Conservation (phyloP, 1,140 invertebrate species). For the Drosophila setifemur region DNA sequence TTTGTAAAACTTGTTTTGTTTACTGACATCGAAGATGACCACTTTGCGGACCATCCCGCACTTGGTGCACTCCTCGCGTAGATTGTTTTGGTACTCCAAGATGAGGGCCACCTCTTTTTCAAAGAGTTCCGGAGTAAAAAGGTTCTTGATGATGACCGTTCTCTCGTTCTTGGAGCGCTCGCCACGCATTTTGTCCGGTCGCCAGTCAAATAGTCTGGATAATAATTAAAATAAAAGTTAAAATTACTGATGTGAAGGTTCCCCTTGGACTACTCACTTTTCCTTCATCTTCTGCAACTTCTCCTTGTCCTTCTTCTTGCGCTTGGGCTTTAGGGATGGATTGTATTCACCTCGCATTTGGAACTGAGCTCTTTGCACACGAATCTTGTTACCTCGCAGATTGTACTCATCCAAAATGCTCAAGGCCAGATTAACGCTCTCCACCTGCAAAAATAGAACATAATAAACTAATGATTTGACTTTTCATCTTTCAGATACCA, state of each 20-base stretch:
- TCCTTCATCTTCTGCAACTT: constrained; percentile 97
- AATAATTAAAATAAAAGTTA: background rate
- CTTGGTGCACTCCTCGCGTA: constrained; percentile 94
- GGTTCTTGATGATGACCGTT: constrained; percentile 96
- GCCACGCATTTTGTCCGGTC: constrained; percentile 94
- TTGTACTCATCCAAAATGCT: constrained; percentile 95
- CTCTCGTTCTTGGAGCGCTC: constrained; percentile 94
- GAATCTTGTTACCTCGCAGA: constrained; percentile 89
- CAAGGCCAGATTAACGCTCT: constrained; percentile 96
- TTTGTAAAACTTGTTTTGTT: background rate
- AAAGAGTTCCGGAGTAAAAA: constrained; percentile 95
- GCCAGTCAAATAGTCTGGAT: constrained; percentile 96
- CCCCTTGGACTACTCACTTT: constrained; percentile 85
- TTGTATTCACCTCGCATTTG: constrained; percentile 97
- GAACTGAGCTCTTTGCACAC: constrained; percentile 97
- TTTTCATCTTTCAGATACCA: constrained; percentile 42
- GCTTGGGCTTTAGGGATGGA: constrained; percentile 95
- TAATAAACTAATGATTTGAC: background rate
- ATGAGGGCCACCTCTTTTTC: constrained; percentile 94
- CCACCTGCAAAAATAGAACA: constrained; percentile 85
- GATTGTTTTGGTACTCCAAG: constrained; percentile 95
- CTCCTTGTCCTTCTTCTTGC: constrained; percentile 94
- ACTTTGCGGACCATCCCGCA: constrained; percentile 97
- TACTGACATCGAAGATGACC: constrained; percentile 94
- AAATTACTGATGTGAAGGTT: background rate